Evolutionary conservation across 2,888 invertebrate species (phyloP).

Genomic region (Acleris cristana): DNA sequence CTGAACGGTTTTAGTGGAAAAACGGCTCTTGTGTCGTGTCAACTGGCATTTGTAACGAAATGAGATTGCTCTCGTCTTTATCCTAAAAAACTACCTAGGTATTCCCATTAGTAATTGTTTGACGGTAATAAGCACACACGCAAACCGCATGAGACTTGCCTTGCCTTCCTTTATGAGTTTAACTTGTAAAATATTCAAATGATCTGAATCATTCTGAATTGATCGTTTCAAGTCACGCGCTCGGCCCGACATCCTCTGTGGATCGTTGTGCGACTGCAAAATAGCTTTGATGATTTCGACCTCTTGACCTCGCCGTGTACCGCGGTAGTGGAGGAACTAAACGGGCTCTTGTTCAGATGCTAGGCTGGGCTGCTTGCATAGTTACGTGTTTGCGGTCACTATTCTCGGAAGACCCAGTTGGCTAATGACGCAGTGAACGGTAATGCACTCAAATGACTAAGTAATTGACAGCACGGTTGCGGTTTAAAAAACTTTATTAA

Average conservation of each 20-base stretch:
- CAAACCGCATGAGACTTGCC: conserved; percentile 26
- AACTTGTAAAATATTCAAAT: conserved; percentile 46
- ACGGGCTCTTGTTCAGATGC: conserved; percentile 48
- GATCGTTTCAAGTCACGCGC: conserved; percentile 54
- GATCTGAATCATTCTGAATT: conserved; percentile 46
- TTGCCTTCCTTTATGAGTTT: conserved; percentile 42
- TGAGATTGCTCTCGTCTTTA: conserved; percentile 47
- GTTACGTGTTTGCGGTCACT: conserved; percentile 46
- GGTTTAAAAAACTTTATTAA: conserved; percentile 28
- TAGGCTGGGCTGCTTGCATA: conserved; percentile 41
- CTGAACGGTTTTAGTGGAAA: conserved; percentile 64
- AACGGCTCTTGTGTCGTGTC: conserved; percentile 54
- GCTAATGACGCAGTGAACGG: conserved; percentile 52
- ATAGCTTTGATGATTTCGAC: conserved; percentile 54
- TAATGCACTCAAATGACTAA: conserved; percentile 60
- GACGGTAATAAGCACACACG: conserved; percentile 5
- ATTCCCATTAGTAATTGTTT: not conserved
- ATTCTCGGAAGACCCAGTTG: conserved; percentile 54
- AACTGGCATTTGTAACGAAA: conserved; percentile 48
- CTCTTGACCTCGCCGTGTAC: conserved; percentile 53
- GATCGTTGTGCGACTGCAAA: conserved; percentile 43
- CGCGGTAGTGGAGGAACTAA: conserved; percentile 46
- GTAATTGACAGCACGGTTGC: conserved; percentile 45
- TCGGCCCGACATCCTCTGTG: conserved; percentile 43
- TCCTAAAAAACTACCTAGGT: not conserved